Conservation (phyloP, 2,113 vertebrate genomes). For the Xiphophorus hellerii region DNA sequence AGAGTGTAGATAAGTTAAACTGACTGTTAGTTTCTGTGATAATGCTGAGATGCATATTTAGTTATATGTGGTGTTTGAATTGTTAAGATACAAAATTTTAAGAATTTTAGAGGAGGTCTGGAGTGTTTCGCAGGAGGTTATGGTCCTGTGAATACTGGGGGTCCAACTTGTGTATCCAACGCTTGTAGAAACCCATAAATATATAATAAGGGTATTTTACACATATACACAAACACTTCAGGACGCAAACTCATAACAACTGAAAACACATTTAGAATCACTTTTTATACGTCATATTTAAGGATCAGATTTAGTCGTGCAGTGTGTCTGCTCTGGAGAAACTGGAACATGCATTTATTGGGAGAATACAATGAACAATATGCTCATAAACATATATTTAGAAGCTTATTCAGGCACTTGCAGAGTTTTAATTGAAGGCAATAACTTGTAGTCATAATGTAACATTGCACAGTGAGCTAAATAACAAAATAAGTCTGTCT, state of each 20-base stretch:
- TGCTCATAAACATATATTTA: constrained; percentile 28
- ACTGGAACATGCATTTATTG: constrained; percentile 16
- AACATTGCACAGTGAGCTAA: too few relatives aligned
- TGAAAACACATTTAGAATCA: constrained; percentile 26
- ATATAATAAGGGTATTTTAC: constrained; percentile 8
- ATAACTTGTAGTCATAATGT: neutral
- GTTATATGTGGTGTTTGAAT: too few relatives aligned
- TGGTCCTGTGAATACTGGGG: too few relatives aligned
- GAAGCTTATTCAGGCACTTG: constrained; percentile 23
- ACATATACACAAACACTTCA: neutral
- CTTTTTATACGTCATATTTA: constrained; percentile 41
- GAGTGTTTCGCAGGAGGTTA: too few relatives aligned
- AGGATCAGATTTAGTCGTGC: neutral
- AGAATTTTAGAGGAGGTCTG: too few relatives aligned
- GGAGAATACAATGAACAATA: constrained; percentile 30
- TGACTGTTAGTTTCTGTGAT: too few relatives aligned
- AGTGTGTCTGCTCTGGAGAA: constrained; percentile 3
- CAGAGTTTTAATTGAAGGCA: neutral
- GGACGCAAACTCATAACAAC: neutral
- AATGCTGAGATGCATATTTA: too few relatives aligned
- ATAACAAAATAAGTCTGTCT: neutral
- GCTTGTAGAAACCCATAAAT: neutral
- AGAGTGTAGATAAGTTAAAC: too few relatives aligned
- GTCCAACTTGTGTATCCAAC: too few relatives aligned
- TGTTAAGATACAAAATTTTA: too few relatives aligned